Base-by-base conservation (phyloP, 1,140 invertebrate species). In the Zaprionus davidi region DNA sequence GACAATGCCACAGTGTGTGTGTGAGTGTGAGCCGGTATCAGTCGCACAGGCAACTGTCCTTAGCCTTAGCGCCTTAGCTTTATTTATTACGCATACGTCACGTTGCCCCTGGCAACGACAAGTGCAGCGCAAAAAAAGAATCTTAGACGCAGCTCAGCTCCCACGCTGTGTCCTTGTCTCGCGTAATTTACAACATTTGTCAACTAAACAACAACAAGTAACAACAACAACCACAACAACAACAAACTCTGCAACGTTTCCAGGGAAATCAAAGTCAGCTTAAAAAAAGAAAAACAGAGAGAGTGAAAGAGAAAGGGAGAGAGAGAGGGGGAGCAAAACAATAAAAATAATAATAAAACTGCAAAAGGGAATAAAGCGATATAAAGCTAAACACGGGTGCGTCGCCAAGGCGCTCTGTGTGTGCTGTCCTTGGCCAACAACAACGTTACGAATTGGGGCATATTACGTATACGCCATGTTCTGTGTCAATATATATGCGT, bases 41-140 rank as follows among this genome's bases (percentile, higher is more conserved):
- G 67, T 66, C 66, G 46, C 73, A 17, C 66, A 11, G n/a, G 63
- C 80, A 71, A 80, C 71, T 88, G 81, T 78, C 83, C 84, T 86
- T 86, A 82, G 76, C 81, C 81, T 83, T 83, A 64, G 58, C 41
- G 55, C 74, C 36, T 34, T 34, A 80, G 73, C 78, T 79, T 66
- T 75, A 81, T 88, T 87, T 88, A 84, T 88, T 87, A 87, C 83
- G 84, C 78, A 87, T 87, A 87, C 83, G 83, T 65, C 84, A 71
- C 78, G 80, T 87, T 80, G 84, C 55, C 65, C 56, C 34, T 36
- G 55, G 55, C 73, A 34, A 71, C 72, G 41, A 26, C 73, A 55
- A 49, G 22, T 70, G 72, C 66, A 70, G 46, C 49, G 34, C n/a
- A 41, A 62, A 68, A 60, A 71, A 57, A 79, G 17, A 62, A 72